Conservation (phyloP, 2,113 vertebrate species). For the Plecturocebus donacophilus region DNA sequence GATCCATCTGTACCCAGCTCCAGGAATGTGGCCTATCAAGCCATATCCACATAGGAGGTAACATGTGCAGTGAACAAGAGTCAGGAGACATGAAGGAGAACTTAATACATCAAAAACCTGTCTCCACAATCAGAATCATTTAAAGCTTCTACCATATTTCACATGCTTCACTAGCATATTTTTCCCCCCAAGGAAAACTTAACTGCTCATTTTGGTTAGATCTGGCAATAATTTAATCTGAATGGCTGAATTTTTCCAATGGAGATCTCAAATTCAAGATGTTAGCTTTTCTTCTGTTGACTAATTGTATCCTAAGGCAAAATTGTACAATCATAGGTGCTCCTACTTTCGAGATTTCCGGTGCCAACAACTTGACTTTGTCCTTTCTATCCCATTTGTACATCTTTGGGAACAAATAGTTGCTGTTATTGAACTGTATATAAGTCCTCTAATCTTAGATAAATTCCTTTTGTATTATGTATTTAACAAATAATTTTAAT, state of each 20-base stretch:
- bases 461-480: not conserved
- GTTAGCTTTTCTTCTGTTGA: not conserved
- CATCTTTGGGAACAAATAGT: not conserved
- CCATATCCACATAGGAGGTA: not conserved
- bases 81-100: not conserved
- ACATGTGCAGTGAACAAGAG: not conserved
- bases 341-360: not conserved
- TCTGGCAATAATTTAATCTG: not conserved
- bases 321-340: not conserved
- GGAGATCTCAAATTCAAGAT: not conserved
- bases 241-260: not conserved
- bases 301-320: not conserved
- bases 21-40: not conserved
- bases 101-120: not conserved
- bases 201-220: not conserved
- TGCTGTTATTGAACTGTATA: not conserved
- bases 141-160: not conserved
- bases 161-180: too few relatives aligned
- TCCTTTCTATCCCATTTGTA: not conserved
- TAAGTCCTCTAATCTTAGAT: not conserved
- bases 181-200: not conserved
- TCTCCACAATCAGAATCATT: not conserved
- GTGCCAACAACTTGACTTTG: not conserved
- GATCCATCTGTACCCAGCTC: not conserved
- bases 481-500: slow-evolving; percentile 34